Base-by-base conservation (phyloP, 2,888 invertebrate genomes). In the Coenonympha glycerion region DNA sequence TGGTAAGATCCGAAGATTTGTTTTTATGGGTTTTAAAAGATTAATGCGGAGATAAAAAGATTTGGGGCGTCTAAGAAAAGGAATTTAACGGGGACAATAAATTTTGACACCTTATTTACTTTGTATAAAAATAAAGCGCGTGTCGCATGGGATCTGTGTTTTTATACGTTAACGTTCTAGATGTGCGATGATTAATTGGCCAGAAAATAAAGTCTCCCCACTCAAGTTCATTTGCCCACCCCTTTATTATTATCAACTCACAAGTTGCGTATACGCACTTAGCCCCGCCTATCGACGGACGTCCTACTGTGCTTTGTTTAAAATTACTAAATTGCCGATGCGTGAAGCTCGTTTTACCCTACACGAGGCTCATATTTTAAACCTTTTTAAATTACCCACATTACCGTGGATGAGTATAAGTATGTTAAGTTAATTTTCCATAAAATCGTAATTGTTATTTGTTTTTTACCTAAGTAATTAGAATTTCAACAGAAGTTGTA, bases 11-110 rank as follows among this genome's bases (percentile, higher is more conserved):
- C 73, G 70, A 76, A 76, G 80, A 81, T 86, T 79, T 73, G 68
- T 81, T 46, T 86, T 86, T 84, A 84, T 79, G 71, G 77, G 69
- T 73, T 78, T 74, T 65, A 68, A 78, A 76, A 86, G 85, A 87
- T 86, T 83, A 80, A 83, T 79, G 76, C 68, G 52, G 63, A 75
- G 85, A 85, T 86, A 85, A 76, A 79, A 68, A 70, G 76, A 81
- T 83, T 79, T 79, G 77, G 80, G 77, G 73, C 73, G 75, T 63
- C 69, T 65, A 62, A 69, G 66, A 66, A 67, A 58, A 55, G 68
- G 71, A 72, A 76, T 73, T 76, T 76, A 69, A 59, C 69, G 68
- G 73, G 73, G 67, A 75, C 71, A 69, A 79, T 82, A 79, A 81
- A 82, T 78, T 79, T 64, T 79, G 72, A 79, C 80, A 81, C 76